A percentile compares a stretch with the other conserved stretches of the same genome.
phyloP scores from a whole-genome alignment of 2,888 invertebrate genomes.

The Callyntrura guangdongensis region DNA sequence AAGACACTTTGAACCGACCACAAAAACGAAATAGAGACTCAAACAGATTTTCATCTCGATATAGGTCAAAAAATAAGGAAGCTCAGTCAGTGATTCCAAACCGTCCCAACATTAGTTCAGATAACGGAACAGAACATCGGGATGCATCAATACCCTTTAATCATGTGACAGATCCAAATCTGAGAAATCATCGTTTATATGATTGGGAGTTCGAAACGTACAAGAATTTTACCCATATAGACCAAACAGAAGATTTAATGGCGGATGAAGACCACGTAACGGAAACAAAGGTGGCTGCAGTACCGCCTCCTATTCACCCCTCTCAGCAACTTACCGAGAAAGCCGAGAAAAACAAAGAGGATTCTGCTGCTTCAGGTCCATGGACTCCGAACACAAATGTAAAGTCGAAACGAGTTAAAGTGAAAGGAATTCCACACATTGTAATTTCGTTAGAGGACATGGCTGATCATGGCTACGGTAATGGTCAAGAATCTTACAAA shows the following conservation, averaged over 20 bases:
- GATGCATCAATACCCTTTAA: constrained; percentile 55
- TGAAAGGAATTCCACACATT: constrained; percentile 73
- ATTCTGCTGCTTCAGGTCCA: neutral
- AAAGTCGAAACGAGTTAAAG: constrained; percentile 67
- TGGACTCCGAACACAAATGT: constrained; percentile 39
- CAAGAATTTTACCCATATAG: constrained; percentile 84
- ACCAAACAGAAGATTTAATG: constrained; percentile 83
- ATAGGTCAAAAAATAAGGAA: constrained; percentile 71
- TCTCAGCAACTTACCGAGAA: constrained; percentile 55
- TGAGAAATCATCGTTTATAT: constrained; percentile 83
- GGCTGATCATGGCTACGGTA: constrained; percentile 50
- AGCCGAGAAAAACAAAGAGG: constrained; percentile 17
- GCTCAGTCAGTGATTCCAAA: neutral
- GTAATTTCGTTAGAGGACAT: constrained; percentile 74
- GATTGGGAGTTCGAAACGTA: constrained; percentile 82
- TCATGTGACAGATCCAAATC: constrained; percentile 83
- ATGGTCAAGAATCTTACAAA: constrained; percentile 47
- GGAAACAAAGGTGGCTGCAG: constrained; percentile 61
- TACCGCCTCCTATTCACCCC: constrained; percentile 36
- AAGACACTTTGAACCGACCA: constrained; percentile 55
- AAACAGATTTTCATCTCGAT: constrained; percentile 82
- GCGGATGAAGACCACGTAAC: constrained; percentile 80
- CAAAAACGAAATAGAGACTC: constrained; percentile 56
- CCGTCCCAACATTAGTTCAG: constrained; percentile 20
- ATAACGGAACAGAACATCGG: constrained; percentile 33